A percentile compares a stretch with the other conserved stretches of the same genome.
phyloP scores from a whole-genome alignment of 30 jellyfish, hydroid and myxozoan species.

The Haliclystus octoradiatus region DNA sequence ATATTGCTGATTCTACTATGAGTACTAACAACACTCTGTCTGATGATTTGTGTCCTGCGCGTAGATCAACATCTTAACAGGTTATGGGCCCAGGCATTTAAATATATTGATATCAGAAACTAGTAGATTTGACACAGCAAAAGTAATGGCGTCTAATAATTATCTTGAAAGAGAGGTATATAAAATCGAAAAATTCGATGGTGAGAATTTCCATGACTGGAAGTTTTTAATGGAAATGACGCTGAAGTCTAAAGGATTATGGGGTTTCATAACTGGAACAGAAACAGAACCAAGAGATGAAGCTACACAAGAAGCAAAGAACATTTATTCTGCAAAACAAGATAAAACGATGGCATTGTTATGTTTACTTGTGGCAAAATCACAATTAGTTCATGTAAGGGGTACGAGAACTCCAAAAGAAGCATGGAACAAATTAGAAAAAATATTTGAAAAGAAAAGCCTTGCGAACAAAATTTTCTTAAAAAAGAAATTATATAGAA shows the following conservation, averaged over 20 bases:
- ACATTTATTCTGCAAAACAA: constrained; percentile 22
- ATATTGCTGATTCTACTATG: too few relatives aligned
- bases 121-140: too few relatives aligned
- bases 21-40: too few relatives aligned
- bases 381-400: constrained; percentile 34
- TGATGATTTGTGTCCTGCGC: too few relatives aligned
- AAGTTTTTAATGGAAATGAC: constrained; percentile 19
- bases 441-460: constrained; percentile 24
- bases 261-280: constrained; percentile 24
- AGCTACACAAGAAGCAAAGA: constrained; percentile 14
- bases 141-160: too few relatives aligned
- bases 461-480: constrained; percentile 26
- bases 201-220: constrained; percentile 30
- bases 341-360: constrained; percentile 33
- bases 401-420: constrained; percentile 30
- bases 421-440: constrained; percentile 31
- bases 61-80: too few relatives aligned
- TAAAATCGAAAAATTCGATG: too few relatives aligned
- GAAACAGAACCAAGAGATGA: constrained; percentile 20
- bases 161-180: too few relatives aligned
- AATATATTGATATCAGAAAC: too few relatives aligned
- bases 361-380: constrained; percentile 24
- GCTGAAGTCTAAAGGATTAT: constrained; percentile 28
- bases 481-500: constrained; percentile 29
- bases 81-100: too few relatives aligned